Evolutionary conservation across 2,888 invertebrate species (phyloP), one percentile per base, ranked within the genome.

Genomic region (Epirrita christyi): DNA sequence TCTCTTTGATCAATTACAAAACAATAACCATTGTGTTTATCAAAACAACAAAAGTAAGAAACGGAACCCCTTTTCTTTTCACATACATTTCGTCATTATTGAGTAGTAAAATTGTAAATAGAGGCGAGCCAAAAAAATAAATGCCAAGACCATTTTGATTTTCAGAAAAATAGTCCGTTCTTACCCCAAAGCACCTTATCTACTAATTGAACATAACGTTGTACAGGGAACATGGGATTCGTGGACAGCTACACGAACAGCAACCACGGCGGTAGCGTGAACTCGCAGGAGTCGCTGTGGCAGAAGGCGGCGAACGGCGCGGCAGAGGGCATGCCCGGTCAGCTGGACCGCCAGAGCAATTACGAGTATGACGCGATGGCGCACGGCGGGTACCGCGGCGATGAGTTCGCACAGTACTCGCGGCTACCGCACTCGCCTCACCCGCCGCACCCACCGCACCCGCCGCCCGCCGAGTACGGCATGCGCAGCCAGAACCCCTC

Each of bases 271-370:
- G 98, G 98, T 68, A 97, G 97, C 73, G 97, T 98, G 56, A 97
- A 98, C 91, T 98, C 97, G 4, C 98, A 98, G 86, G 97, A 98
- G 85, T 98, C 98, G 37, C 89, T 98, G 75, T 97, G 98, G 98
- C 97, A 97, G 94, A 98, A 98, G 88, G 96, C 96, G 94, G 96
- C 96, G 0, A 96, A 96, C n/a, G 94, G 93, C 2, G 95, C 94
- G 68, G 94, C 94, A 50, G 94, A 94, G 51, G 94, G 94, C 77
- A 76, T 85, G 70, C 76, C 80, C 0, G 73, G 84, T 15, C 85
- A 85, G 59, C 79, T 94, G 74, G 95, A 95, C 70, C 88, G 94
- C 51, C 95, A 94, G 78, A 94, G 94, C 73, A 94, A 94, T 59
- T 95, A 95, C 73, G 96, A 95, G 63, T 89, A 90, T 86, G 97